Evolutionary conservation across 2,113 vertebrate genomes (phyloP), one percentile per base, ranked within the genome.

Genomic region (Mohoua ochrocephala): DNA sequence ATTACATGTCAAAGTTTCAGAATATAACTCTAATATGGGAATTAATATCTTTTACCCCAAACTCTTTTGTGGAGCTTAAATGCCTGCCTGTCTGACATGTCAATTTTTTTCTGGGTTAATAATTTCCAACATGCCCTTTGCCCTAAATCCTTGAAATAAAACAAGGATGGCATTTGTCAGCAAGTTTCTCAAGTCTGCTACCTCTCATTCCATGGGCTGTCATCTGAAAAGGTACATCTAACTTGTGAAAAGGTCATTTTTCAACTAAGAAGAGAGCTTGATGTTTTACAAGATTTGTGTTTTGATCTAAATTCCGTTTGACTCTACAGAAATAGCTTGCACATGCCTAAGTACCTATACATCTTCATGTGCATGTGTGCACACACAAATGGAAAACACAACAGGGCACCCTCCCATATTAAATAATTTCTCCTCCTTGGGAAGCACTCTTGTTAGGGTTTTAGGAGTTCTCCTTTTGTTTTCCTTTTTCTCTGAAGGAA

Each of bases 131-230:
- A 52, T 61, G 28, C 11, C 47, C 64, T 91, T 95, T 93, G 69
- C 61, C 68, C 83, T 42, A 87, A 56, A 96, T 92, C 69, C 64
- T 93, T 97, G 93, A 94, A 96, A 93, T 96, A 96, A 95, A 96
- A 84, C 91, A 95, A 93, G 77, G 74, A 87, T 85, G 76, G 74
- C 93, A 87, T 68, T 94, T 95, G 85, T 95, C 90, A 89, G 60
- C 71, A 97, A 94, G 70, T 93, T 95, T 92, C 77, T 95, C 61
- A 84, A 94, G 75, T 95, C 76, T 94, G 71, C 84, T 95, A 42
- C 35, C 76, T 97, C 64, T 59, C 86, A 73, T 90, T 97, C 89
- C 65, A 92, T 54, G 35, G 97, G 63, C 78, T 95, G 89, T 95
- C 87, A 85, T 82, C 88, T 97, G 93, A 95, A 94, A 88, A 94